Conservation (phyloP, 2,113 vertebrate genomes). For the Albula goreensis region DNA sequence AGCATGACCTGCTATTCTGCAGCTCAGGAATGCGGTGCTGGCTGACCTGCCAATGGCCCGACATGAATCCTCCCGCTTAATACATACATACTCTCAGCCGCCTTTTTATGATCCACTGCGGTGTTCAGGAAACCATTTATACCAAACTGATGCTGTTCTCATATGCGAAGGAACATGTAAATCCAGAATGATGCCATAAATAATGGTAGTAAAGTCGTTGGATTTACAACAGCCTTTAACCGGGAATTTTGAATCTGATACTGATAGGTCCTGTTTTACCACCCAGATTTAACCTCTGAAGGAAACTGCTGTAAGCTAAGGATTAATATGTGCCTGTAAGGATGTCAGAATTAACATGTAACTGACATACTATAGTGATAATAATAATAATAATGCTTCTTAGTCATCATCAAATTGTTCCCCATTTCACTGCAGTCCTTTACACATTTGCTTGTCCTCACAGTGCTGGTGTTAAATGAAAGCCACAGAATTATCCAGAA, state of each 20-base stretch:
- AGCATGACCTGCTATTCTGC: not conserved
- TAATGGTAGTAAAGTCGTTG: not conserved
- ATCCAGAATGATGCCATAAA: not conserved
- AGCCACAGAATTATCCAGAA: too few species aligned
- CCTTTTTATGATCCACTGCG: not conserved
- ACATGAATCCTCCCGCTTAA: not conserved
- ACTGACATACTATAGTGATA: not conserved
- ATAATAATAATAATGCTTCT: too few species aligned
- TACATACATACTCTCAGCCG: not conserved
- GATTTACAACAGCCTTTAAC: not conserved
- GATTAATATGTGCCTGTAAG: not conserved
- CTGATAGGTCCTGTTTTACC: not conserved
- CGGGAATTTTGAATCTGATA: not conserved
- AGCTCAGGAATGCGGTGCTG: not conserved
- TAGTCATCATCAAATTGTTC: too few species aligned
- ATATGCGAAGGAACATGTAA: not conserved
- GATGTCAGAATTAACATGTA: not conserved
- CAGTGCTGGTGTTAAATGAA: too few species aligned
- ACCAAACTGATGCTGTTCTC: not conserved
- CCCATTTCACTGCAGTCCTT: too few species aligned
- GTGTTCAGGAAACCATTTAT: not conserved
- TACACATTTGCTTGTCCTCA: too few species aligned
- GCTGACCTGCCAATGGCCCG: conserved; percentile 3
- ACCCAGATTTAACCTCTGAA: not conserved
- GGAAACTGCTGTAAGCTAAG: not conserved